Evolutionary conservation across 2,797 vertebrate genomes (phyloP).

Genomic region (Pipistrellus kuhlii): DNA sequence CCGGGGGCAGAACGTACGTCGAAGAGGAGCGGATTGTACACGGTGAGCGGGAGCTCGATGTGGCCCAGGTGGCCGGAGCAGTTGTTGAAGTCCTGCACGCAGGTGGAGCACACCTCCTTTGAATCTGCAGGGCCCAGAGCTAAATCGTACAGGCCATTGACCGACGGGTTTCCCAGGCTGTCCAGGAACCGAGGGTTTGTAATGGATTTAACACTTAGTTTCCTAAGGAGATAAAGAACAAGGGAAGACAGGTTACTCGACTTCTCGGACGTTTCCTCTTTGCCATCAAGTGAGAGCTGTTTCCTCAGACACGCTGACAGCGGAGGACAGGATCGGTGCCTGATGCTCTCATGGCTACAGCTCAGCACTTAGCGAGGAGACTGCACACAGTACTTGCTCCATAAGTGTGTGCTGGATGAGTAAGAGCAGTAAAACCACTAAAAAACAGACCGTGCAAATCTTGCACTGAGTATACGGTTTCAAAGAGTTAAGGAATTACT

Average conservation of each 20-base stretch:
- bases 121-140: conserved; percentile 94
- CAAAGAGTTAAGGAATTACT: background rate
- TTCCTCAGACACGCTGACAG: background rate
- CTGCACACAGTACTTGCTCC: background rate
- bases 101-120: conserved; percentile 96
- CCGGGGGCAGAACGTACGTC: conserved; percentile 89
- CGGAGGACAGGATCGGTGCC: background rate
- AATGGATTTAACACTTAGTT: conserved; percentile 94
- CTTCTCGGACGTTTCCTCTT: background rate
- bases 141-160: conserved; percentile 94
- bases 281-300: background rate
- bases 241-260: conserved; percentile 28
- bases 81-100: conserved; percentile 93
- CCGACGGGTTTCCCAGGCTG: conserved; percentile 92
- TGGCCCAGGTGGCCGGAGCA: conserved; percentile 97
- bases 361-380: background rate
- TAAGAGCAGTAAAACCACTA: background rate
- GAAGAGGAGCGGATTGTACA: conserved; percentile 97
- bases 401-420: background rate
- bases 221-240: conserved; percentile 86
- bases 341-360: background rate
- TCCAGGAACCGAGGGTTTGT: conserved; percentile 93
- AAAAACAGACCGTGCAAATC: background rate
- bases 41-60: conserved; percentile 94
- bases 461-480: background rate